These are phyloP conservation scores for Sycophaga agraensis DNA, from an alignment of 1,140 invertebrate species.

Conservation along the genomic window DNA sequence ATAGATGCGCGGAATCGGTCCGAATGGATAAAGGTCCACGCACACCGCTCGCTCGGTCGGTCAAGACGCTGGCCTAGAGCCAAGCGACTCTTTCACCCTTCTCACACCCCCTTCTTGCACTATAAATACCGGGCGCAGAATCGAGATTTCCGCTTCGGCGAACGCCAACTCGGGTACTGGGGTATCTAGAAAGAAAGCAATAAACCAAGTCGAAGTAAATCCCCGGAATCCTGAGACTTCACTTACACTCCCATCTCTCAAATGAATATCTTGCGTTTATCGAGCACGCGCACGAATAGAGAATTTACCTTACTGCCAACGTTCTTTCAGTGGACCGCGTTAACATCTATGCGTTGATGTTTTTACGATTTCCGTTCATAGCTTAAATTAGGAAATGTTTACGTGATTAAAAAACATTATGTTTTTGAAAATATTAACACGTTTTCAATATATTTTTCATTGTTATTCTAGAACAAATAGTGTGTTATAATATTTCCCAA, in stretches of 20 bases:
- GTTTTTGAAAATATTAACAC: too few relatives aligned
- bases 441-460: too few relatives aligned
- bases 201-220: slow-evolving; percentile 9
- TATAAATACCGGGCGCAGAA: slow-evolving; percentile 8
- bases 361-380: too few relatives aligned
- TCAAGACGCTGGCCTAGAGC: slow-evolving; percentile 15
- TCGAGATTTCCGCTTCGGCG: slow-evolving; percentile 19
- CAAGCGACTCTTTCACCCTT: slow-evolving; percentile 8
- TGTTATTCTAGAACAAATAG: too few relatives aligned
- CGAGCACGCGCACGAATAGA: too few relatives aligned
- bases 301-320: too few relatives aligned
- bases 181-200: slow-evolving; percentile 17
- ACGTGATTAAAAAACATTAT: too few relatives aligned
- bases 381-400: too few relatives aligned
- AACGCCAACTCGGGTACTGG: slow-evolving; percentile 7
- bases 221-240: slow-evolving; percentile 1
- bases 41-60: not conserved
- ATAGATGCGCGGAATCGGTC: too few relatives aligned
- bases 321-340: too few relatives aligned
- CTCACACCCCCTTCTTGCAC: slow-evolving; percentile 5
- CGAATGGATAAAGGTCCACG: not conserved
- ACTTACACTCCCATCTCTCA: not conserved
- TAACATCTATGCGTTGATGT: too few relatives aligned
- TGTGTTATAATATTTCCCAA: too few relatives aligned
- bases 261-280: not conserved